phyloP scores from a whole-genome alignment of 2,113 vertebrate species.

The Propithecus coquereli region DNA sequence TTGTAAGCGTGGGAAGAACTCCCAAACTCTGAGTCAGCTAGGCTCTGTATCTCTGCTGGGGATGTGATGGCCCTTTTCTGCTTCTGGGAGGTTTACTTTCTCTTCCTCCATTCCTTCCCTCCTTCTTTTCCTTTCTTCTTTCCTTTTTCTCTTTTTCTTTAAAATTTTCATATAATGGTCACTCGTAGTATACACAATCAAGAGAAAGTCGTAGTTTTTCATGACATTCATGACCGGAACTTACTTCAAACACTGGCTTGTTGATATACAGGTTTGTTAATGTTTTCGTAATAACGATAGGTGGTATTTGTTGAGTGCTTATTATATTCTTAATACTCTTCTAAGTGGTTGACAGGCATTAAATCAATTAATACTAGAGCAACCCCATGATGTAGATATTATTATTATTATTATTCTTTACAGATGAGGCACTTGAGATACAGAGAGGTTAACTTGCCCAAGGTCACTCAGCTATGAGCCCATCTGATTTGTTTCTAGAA shows the following conservation, averaged over 20 bases:
- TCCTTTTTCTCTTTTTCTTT: neutral
- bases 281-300: neutral
- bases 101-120: neutral
- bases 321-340: neutral
- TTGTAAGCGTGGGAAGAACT: neutral
- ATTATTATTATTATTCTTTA: neutral
- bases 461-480: neutral
- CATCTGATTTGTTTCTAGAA: neutral
- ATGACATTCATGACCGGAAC: neutral
- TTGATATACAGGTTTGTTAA: neutral
- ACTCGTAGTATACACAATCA: neutral
- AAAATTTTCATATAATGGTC: neutral
- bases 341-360: neutral
- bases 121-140: neutral
- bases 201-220: neutral
- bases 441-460: neutral
- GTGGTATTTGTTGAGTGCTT: neutral
- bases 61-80: neutral
- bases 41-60: neutral
- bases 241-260: neutral
- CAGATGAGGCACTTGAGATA: neutral
- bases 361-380: neutral
- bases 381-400: neutral
- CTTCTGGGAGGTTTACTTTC: accelerated
- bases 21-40: neutral